These are phyloP conservation scores for Megaleporinus macrocephalus DNA, from an alignment of 2,113 vertebrate genomes.

Conservation along the genomic window DNA sequence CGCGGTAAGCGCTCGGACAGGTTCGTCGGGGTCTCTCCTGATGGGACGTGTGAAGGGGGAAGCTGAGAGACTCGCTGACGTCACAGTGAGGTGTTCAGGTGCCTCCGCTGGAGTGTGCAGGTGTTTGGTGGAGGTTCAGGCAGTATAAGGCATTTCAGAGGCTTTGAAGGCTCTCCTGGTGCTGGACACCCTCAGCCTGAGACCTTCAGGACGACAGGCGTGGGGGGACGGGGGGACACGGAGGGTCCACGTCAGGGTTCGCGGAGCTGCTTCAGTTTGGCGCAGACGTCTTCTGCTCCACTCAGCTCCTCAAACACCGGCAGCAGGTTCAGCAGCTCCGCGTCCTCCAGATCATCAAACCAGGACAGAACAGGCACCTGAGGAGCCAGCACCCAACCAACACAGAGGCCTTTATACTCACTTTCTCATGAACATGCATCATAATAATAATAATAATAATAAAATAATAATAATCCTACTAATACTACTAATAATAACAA, in stretches of 20 bases:
- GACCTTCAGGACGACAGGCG: neutral
- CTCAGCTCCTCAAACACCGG: constrained; percentile 89
- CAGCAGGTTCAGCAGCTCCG: constrained; percentile 86
- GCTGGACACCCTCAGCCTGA: neutral
- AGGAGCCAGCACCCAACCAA: neutral
- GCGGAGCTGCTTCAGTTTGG: constrained; percentile 83
- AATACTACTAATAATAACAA: no score
- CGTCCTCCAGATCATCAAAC: constrained; percentile 91
- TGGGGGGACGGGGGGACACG: no score
- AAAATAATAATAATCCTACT: no score
- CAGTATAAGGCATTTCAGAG: constrained; percentile 10
- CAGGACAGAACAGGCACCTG: constrained; percentile 90
- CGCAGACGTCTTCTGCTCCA: constrained; percentile 83
- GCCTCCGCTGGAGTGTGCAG: neutral
- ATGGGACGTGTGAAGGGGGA: neutral
- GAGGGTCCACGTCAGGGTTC: constrained; percentile 69
- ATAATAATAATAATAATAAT: no score
- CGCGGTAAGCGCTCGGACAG: neutral
- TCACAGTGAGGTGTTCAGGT: neutral
- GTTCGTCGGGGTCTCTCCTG: neutral
- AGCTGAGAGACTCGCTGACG: neutral
- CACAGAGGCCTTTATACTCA: no score
- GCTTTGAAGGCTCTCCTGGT: constrained; percentile 20
- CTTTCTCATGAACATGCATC: no score
- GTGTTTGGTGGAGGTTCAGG: neutral